Base-by-base conservation (phyloP, 64 coral and sea anemone genomes). In the Acropora yongei region DNA sequence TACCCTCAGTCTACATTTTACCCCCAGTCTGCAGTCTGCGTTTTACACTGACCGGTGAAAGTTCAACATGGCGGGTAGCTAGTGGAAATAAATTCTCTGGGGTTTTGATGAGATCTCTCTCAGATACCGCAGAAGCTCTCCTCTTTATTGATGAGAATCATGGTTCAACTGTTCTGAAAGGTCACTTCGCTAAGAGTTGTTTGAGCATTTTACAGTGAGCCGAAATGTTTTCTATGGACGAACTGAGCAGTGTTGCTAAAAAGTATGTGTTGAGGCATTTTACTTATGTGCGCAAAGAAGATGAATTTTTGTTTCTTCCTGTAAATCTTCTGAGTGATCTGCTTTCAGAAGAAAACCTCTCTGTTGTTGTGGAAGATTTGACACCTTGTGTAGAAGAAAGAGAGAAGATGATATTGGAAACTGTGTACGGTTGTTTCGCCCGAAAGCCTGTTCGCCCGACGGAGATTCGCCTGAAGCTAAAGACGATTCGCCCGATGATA, bases 361-460 rank as follows among this genome's bases (percentile, higher is more conserved):
- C 87, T 80, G 90, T 95, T 16, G 80, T 83, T 8, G 75, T 85
- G 46, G 76, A 92, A 87, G 87, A 74, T 12, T 3, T n/a, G n/a
- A n/a, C n/a, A n/a, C 93, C 83, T 8, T 55, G 78, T 41, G 82
- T 68, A 67, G 89, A 79, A 72, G 65, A 88, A 57, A 91, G 82
- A 47, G 96, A 98, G 66, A 66, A 98, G 51, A 69, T 84, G 75
- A 78, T 98, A 68, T 72, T 98, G 12, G 43, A 98, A 71, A 76
- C 47, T 0, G 90, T 95, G 5, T 98, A 1, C 46, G 43, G 20
- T 98, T n/a, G n/a, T n/a, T n/a, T n/a, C n/a, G n/a, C n/a, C n/a
- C n/a, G n/a, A n/a, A n/a, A n/a, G n/a, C n/a, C n/a, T n/a, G n/a
- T n/a, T n/a, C n/a, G n/a, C n/a, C n/a, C n/a, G n/a, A n/a, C n/a